A percentile compares a stretch with the other conserved stretches of the same genome.
Evolutionary conservation across 2,888 invertebrate genomes (phyloP).

Genomic region (Sacculina carcini): DNA sequence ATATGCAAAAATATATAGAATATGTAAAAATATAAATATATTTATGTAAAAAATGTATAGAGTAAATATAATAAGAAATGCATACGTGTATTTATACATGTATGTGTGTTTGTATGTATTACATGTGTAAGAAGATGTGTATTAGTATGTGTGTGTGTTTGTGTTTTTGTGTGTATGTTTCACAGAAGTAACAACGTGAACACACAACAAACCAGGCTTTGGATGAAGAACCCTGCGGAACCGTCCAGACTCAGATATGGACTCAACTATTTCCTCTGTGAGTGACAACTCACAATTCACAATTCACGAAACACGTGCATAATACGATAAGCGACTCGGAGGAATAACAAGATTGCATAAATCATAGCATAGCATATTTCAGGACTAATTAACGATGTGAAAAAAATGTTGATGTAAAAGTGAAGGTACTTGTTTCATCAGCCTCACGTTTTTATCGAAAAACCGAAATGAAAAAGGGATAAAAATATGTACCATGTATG

Average conservation of each 20-base stretch:
- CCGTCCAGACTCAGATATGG: not conserved
- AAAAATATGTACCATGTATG: too few relatives aligned
- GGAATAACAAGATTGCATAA: not conserved
- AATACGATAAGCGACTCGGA: not conserved
- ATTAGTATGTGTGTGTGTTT: not conserved
- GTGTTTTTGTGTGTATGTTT: too few relatives aligned
- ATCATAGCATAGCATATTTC: not conserved
- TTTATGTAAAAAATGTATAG: conserved; percentile 1
- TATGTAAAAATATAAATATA: conserved; percentile 1
- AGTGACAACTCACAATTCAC: not conserved
- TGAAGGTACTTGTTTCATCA: too few relatives aligned
- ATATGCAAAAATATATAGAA: not conserved
- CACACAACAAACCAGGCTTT: conserved; percentile 27
- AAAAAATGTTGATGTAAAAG: too few relatives aligned
- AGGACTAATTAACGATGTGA: too few relatives aligned
- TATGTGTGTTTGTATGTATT: conserved; percentile 3
- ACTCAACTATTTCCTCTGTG: not conserved
- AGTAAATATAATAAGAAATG: conserved; percentile 2
- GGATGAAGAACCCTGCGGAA: conserved; percentile 17
- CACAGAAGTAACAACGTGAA: conserved; percentile 16
- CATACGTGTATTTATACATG: conserved; percentile 3
- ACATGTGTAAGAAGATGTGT: conserved; percentile 4
- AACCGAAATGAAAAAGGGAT: too few relatives aligned
- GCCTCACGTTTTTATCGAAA: too few relatives aligned
- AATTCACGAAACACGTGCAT: not conserved